Base-by-base conservation (phyloP, 2,113 vertebrate genomes). In the Megaceryle torquata region DNA sequence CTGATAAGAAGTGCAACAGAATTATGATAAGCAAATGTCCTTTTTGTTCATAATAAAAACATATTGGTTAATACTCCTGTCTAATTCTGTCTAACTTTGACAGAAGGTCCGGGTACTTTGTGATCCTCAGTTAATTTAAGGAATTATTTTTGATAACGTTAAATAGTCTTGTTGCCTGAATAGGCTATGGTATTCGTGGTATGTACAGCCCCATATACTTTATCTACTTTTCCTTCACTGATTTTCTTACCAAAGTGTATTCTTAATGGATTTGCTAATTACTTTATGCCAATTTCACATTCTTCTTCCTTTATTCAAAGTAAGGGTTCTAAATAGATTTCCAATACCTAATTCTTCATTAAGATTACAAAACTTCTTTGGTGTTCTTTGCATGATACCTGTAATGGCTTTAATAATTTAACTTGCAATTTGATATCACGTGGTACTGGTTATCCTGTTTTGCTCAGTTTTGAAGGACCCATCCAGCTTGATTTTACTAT, bases 141-240 rank as follows among this genome's bases (percentile, higher is more conserved):
- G 3, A 61, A 46, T 89, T 93, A 18, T 80, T 96, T 96, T 74
- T 90, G 60, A 84, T 67, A 89, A 46, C 64, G 37, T 86, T 87
- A 70, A 14, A 12, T 83, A 88, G 50, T 83, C 28, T 83, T 94
- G n/a, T 82, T 96, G 50, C 31, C n/a, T 11, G 22, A 93, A 5
- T n/a, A 84, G 65, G 63, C 14, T 57, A 29, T 31, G 15, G 26
- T 92, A 68, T 87, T 94, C 31, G 10, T 93, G 61, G 41, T 75
- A 60, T 88, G 64, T 81, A 37, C 59, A 69, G 28, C 37, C 54
- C 31, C 7, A 22, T 69, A 29, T 41, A 21, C 14, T 94, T 89
- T 53, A 41, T 57, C n/a, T 90, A 21, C 25, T 35, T 46, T 70
- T 79, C 29, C 39, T 89, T 71, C 25, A 4, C 21, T 35, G 22